These are phyloP conservation scores for Nymphalis polychloros DNA, from an alignment of 2,888 invertebrate species.

Conservation along the genomic window DNA sequence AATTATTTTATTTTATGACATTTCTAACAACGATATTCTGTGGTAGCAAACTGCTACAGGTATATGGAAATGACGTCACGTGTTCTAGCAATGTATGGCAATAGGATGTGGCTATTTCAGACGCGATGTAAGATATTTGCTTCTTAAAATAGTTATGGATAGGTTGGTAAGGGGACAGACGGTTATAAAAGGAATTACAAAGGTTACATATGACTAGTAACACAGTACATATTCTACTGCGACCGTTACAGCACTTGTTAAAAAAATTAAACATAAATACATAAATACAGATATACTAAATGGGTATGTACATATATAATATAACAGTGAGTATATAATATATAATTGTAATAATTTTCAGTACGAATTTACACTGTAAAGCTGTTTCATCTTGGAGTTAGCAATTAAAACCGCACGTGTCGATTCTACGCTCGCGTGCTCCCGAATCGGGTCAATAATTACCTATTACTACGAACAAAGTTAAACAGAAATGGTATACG, in stretches of 20 bases:
- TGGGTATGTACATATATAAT: too few relatives aligned
- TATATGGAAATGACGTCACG: conserved; percentile 33
- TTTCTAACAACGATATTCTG: background rate
- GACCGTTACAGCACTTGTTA: too few relatives aligned
- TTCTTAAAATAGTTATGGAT: background rate
- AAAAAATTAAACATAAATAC: too few relatives aligned
- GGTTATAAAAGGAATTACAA: too few relatives aligned
- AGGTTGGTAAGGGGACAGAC: background rate
- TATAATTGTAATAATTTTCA: conserved; percentile 10
- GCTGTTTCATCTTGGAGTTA: conserved; percentile 23
- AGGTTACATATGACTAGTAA: too few relatives aligned
- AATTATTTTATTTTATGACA: background rate
- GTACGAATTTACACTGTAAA: conserved; percentile 16
- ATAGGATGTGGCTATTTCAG: conserved; percentile 18
- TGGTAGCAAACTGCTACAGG: conserved; percentile 29
- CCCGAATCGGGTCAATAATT: conserved; percentile 29
- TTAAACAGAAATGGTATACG: conserved; percentile 4
- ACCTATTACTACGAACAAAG: conserved; percentile 13
- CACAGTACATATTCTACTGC: too few relatives aligned
- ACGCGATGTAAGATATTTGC: background rate
- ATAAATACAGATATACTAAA: too few relatives aligned
- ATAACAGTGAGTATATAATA: too few relatives aligned
- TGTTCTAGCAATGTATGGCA: conserved; percentile 24
- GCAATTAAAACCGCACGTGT: conserved; percentile 32
- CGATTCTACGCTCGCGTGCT: conserved; percentile 29